Evolutionary conservation across 2,797 vertebrate species (phyloP), one percentile per base, ranked within the genome.

Genomic region (Knipowitschia caucasica): DNA sequence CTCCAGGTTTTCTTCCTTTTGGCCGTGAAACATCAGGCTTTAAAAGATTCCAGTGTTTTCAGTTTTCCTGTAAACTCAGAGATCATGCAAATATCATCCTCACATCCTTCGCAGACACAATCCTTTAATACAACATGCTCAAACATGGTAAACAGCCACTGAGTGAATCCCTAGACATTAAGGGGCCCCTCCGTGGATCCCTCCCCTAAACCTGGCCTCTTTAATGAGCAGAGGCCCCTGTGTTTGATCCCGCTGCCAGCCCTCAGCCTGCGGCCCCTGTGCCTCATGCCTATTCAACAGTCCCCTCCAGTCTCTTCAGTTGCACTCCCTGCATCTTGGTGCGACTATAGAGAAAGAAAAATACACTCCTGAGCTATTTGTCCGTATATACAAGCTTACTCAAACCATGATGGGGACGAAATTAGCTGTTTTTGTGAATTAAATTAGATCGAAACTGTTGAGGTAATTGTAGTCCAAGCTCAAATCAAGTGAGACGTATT

Each of bases 201-300:
- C 23, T 65, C 50, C 74, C 67, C 64, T 72, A 61, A 73, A 75
- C 73, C 67, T 73, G 62, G 76, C 74, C 77, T 74, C 70, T 66
- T 83, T 91, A 90, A 91, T 90, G 85, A 89, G 85, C 59, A 65
- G 54, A 51, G 64, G 78, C 71, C 74, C 78, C 67, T 73, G 63
- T 56, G 77, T 89, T 90, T 89, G 87, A 91, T 89, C 82, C 80
- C 51, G 60, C 65, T 82, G 76, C 82, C 82, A 88, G 68, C 71
- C 24, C 24, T 1, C 54, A 65, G 74, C 72, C 76, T 0, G 61
- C 60, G 56, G 80, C 78, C 77, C 72, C 73, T 74, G 67, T 72
- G 63, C 69, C 80, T 87, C 79, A 87, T 88, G 78, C 68, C 74
- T 86, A 85, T 87, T 89, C 82, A 89, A 78, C 77, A 72, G 39